A percentile compares a stretch with the other conserved stretches of the same genome.
Conservation (phyloP, 2,113 vertebrate genomes). For the Lepisosteus oculatus region DNA sequence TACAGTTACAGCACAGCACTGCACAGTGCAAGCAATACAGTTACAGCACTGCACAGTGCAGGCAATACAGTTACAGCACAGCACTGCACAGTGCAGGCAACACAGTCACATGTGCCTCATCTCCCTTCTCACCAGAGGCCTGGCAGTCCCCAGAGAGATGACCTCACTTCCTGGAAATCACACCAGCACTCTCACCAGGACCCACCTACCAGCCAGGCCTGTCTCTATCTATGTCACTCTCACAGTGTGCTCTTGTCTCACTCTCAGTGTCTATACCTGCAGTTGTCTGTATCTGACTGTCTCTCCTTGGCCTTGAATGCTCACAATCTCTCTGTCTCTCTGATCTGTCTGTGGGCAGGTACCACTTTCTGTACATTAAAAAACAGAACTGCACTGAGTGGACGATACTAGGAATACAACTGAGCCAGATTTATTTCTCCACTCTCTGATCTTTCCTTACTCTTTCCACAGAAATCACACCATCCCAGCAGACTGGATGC, state of each 20-base stretch:
- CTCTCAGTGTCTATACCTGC: background rate
- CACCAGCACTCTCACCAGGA: constrained; percentile 28
- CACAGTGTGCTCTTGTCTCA: background rate
- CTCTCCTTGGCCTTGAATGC: too few relatives aligned
- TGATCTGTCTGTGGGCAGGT: too few relatives aligned
- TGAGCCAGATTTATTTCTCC: too few relatives aligned
- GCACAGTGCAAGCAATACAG: too few relatives aligned
- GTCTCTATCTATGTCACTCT: background rate
- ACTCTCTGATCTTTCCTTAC: too few relatives aligned
- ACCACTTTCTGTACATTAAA: too few relatives aligned
- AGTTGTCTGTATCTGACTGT: too few relatives aligned
- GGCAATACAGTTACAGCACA: background rate
- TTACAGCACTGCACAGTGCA: constrained; percentile 3
- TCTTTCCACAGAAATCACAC: too few relatives aligned
- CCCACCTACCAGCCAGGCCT: constrained; percentile 54
- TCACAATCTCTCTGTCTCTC: too few relatives aligned
- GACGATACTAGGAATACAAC: too few relatives aligned
- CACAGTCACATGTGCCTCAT: background rate
- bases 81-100: background rate
- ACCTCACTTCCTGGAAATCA: constrained; percentile 41
- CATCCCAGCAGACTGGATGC: background rate
- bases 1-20: too few relatives aligned
- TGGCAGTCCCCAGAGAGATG: constrained; percentile 51
- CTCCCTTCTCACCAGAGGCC: constrained; percentile 45
- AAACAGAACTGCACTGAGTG: too few relatives aligned